These are phyloP conservation scores for Oxycera nigricornis DNA, from an alignment of 2,888 invertebrate genomes.

Conservation along the genomic window DNA sequence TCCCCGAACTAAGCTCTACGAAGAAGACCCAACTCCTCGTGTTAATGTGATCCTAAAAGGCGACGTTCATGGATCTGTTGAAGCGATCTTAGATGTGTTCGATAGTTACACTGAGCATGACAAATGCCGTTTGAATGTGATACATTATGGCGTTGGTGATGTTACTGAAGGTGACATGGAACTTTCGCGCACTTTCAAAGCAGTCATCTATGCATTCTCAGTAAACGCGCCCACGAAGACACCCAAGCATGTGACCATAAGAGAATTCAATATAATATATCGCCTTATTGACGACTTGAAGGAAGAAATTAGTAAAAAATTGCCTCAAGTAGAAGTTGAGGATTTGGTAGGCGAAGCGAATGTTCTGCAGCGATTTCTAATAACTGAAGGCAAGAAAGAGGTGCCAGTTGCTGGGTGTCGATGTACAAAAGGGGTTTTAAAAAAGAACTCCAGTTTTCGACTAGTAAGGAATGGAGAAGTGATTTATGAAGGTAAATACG, in stretches of 20 bases:
- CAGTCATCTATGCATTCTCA: slow-evolving; percentile 89
- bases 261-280: slow-evolving; percentile 89
- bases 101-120: slow-evolving; percentile 82
- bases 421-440: slow-evolving; percentile 79
- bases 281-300: slow-evolving; percentile 89
- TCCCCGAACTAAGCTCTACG: slow-evolving; percentile 67
- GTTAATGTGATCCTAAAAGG: slow-evolving; percentile 75
- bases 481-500: slow-evolving; percentile 72
- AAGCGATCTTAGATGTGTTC: slow-evolving; percentile 90
- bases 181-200: slow-evolving; percentile 77
- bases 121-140: slow-evolving; percentile 79
- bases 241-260: slow-evolving; percentile 66
- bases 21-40: slow-evolving; percentile 65
- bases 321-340: slow-evolving; percentile 78
- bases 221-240: slow-evolving; percentile 65
- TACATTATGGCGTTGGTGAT: slow-evolving; percentile 90
- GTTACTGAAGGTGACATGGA: slow-evolving; percentile 85
- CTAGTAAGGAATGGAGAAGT: slow-evolving; percentile 72
- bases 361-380: slow-evolving; percentile 82
- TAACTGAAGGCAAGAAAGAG: slow-evolving; percentile 80
- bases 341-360: slow-evolving; percentile 84
- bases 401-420: slow-evolving; percentile 88
- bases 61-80: slow-evolving; percentile 96
- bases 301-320: slow-evolving; percentile 72
- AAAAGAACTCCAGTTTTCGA: slow-evolving; percentile 71